Evolutionary conservation across 2,888 invertebrate genomes (phyloP).

Genomic region (Spodoptera picta): DNA sequence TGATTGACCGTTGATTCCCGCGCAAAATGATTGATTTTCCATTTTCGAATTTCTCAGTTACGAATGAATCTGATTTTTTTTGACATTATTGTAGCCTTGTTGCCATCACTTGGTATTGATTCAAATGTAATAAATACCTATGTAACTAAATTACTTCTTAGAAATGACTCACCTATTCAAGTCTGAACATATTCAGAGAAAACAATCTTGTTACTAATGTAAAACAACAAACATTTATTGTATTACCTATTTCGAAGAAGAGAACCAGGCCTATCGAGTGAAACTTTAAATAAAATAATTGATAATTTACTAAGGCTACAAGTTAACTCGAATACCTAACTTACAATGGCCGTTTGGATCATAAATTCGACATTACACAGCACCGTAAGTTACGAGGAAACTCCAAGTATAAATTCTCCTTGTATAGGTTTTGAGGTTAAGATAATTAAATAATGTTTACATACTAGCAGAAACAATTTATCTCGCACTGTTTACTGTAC

Average conservation of each 20-base stretch:
- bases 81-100: too few species aligned
- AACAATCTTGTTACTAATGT: too few species aligned
- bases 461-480: slow-evolving; percentile 44
- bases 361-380: slow-evolving; percentile 24
- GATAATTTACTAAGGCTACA: slow-evolving; percentile 7
- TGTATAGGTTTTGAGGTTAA: slow-evolving; percentile 39
- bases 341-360: slow-evolving; percentile 14
- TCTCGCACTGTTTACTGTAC: slow-evolving; percentile 31
- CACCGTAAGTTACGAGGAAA: slow-evolving; percentile 24
- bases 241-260: background rate
- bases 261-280: background rate
- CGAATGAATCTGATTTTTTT: too few species aligned
- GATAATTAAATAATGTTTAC: slow-evolving; percentile 50
- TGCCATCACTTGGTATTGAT: too few species aligned
- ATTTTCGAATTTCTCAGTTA: too few species aligned
- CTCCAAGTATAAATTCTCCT: slow-evolving; percentile 28
- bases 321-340: background rate
- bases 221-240: background rate
- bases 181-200: too few species aligned
- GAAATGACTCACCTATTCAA: too few species aligned
- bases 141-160: too few species aligned
- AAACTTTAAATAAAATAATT: slow-evolving; percentile 9
- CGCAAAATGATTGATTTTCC: too few species aligned
- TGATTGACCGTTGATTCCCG: too few species aligned
- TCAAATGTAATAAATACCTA: too few species aligned